Conservation (phyloP, 2,113 vertebrate species). For the Erythrolamprus reginae region DNA sequence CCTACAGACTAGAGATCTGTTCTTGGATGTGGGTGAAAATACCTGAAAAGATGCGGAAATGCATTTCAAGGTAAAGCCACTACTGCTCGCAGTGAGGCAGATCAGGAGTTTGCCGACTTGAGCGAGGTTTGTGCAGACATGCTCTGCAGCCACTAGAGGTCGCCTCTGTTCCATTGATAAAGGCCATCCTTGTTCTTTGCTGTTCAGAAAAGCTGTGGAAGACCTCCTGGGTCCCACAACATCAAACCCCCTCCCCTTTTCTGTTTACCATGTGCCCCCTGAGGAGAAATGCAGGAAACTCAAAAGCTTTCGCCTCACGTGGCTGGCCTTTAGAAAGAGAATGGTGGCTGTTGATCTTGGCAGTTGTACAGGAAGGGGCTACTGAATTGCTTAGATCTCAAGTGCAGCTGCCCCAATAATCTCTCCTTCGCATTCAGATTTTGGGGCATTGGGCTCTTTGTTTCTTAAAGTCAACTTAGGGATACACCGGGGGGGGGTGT, state of each 20-base stretch:
- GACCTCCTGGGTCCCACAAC: neutral
- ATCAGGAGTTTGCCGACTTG: neutral
- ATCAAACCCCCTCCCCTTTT: neutral
- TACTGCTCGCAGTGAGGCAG: too few species aligned
- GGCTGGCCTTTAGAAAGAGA: neutral
- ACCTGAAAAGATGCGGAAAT: neutral
- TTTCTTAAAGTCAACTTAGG: too few species aligned
- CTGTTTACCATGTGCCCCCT: neutral
- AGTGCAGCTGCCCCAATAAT: neutral
- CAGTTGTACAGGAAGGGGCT: neutral
- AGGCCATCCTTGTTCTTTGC: neutral
- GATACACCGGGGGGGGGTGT: too few species aligned
- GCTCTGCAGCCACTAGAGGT: conserved; percentile 60
- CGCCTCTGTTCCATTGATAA: conserved; percentile 55
- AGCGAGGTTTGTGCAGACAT: conserved; percentile 5
- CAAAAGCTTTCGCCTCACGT: neutral
- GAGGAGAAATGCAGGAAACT: neutral
- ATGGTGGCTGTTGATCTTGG: neutral
- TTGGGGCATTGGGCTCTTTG: too few species aligned
- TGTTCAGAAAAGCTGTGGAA: neutral
- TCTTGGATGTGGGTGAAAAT: neutral
- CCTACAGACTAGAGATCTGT: neutral
- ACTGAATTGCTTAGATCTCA: neutral
- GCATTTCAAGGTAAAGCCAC: neutral
- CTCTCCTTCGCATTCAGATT: too few species aligned